Percentiles rank a stretch among this genome's conserved stretches.
Evolutionary conservation across 2,113 vertebrate genomes (phyloP).

Genomic region (Nothocercus nigrocapillus): DNA sequence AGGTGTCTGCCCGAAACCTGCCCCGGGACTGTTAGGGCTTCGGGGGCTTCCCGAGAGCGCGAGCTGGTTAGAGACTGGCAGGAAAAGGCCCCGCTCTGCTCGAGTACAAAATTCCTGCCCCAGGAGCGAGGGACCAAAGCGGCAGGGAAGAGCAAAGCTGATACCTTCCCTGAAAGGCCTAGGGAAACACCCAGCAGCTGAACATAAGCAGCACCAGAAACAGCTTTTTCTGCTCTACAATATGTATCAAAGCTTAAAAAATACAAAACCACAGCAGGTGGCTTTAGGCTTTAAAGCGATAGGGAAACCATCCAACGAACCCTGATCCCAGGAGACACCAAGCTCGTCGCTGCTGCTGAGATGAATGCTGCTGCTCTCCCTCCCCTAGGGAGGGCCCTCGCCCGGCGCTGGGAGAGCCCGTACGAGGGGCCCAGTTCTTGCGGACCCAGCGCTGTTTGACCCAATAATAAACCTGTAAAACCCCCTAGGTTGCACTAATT

Average conservation of each 20-base stretch:
- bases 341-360: background rate
- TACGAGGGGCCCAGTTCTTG: rapidly evolving
- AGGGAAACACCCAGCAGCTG: background rate
- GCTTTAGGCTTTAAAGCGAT: background rate
- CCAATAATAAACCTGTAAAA: background rate
- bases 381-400: background rate
- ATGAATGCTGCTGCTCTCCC: background rate
- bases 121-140: slow-evolving; percentile 34
- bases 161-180: background rate
- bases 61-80: slow-evolving; percentile 79
- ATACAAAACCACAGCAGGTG: background rate
- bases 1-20: slow-evolving; percentile 69
- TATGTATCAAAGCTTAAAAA: background rate
- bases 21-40: slow-evolving; percentile 34
- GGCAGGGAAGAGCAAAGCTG: background rate
- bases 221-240: background rate
- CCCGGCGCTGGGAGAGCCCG: background rate
- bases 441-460: background rate
- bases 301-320: background rate
- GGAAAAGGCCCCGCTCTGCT: slow-evolving; percentile 57
- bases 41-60: slow-evolving; percentile 48
- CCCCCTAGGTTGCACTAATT: background rate
- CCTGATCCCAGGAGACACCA: background rate
- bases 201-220: background rate
- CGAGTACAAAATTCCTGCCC: slow-evolving; percentile 66